These are phyloP conservation scores for Cydia splendana DNA, from an alignment of 1,140 invertebrate genomes.

Conservation along the genomic window DNA sequence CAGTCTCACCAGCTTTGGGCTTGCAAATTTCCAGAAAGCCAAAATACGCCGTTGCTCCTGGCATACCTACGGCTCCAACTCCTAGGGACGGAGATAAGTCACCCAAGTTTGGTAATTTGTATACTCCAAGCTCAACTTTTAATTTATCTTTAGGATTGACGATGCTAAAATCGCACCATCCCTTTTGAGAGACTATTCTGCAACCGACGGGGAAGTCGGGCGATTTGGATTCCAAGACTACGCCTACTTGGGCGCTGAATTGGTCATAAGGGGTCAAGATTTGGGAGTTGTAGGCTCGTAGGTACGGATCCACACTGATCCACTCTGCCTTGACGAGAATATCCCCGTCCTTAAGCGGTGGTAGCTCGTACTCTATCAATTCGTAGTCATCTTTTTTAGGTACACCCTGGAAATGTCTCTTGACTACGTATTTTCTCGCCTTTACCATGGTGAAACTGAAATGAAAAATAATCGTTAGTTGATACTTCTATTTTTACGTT, in stretches of 20 bases:
- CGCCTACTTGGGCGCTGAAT: slow-evolving; percentile 55
- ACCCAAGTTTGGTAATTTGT: slow-evolving; percentile 41
- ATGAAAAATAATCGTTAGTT: slow-evolving; percentile 2
- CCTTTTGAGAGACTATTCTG: slow-evolving; percentile 75
- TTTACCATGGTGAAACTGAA: slow-evolving; percentile 38
- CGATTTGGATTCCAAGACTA: slow-evolving; percentile 42
- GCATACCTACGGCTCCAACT: slow-evolving; percentile 46
- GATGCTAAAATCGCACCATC: slow-evolving; percentile 79
- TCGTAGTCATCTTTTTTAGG: slow-evolving; percentile 57
- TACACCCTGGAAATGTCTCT: slow-evolving; percentile 51
- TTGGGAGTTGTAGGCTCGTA: slow-evolving; percentile 47
- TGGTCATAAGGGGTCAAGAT: slow-evolving; percentile 45
- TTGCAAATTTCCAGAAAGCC: slow-evolving; percentile 83
- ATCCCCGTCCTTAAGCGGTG: slow-evolving; percentile 50
- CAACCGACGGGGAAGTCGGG: slow-evolving; percentile 77
- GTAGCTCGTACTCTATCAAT: slow-evolving; percentile 53
- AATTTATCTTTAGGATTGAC: slow-evolving; percentile 33
- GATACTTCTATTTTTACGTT: neutral
- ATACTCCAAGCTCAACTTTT: slow-evolving; percentile 35
- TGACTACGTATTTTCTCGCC: slow-evolving; percentile 49
- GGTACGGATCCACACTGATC: slow-evolving; percentile 75
- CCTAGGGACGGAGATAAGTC: slow-evolving; percentile 34
- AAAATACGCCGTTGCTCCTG: slow-evolving; percentile 84
- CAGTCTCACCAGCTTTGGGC: slow-evolving; percentile 83
- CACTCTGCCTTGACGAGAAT: slow-evolving; percentile 65